Conservation (phyloP, 1,140 invertebrate species). For the Ectropis grisescens region DNA sequence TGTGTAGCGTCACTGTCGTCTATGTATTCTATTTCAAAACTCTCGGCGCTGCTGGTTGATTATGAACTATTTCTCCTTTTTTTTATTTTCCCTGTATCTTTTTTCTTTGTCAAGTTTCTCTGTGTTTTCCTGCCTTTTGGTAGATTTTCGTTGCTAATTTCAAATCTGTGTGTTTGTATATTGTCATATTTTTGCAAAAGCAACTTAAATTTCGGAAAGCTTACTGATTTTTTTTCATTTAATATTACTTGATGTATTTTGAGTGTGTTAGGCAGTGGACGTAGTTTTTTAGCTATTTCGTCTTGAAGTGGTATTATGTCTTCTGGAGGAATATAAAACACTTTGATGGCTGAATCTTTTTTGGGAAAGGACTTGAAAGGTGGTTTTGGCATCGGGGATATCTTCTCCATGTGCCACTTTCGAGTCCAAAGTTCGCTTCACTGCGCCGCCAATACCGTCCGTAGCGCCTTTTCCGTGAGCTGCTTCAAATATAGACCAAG, state of each 20-base stretch:
- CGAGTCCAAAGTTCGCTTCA: slow-evolving; percentile 11
- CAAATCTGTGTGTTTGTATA: too few relatives aligned
- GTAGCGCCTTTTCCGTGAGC: slow-evolving; percentile 18
- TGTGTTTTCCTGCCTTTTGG: too few relatives aligned
- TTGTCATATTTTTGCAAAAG: too few relatives aligned
- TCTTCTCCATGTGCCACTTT: slow-evolving; percentile 6
- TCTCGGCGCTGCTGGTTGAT: too few relatives aligned
- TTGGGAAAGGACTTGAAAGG: not conserved
- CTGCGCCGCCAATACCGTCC: slow-evolving; percentile 14
- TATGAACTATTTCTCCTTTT: too few relatives aligned
- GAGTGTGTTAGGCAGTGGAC: slow-evolving; percentile 1
- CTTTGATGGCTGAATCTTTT: slow-evolving; percentile 1
- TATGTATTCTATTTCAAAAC: too few relatives aligned
- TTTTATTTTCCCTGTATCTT: too few relatives aligned
- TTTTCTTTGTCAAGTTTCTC: too few relatives aligned
- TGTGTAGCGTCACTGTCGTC: too few relatives aligned
- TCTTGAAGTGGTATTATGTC: slow-evolving; percentile 1
- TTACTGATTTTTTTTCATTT: not conserved
- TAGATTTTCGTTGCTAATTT: too few relatives aligned
- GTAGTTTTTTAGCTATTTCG: not conserved
- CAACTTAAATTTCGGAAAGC: slow-evolving; percentile 4
- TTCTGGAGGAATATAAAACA: slow-evolving; percentile 2
- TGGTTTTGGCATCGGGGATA: slow-evolving; percentile 7
- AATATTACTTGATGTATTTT: slow-evolving; percentile 2
- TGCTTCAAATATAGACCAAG: slow-evolving; percentile 16